Conservation (phyloP, 2,113 vertebrate species). For the Gracilinanus agilis region DNA sequence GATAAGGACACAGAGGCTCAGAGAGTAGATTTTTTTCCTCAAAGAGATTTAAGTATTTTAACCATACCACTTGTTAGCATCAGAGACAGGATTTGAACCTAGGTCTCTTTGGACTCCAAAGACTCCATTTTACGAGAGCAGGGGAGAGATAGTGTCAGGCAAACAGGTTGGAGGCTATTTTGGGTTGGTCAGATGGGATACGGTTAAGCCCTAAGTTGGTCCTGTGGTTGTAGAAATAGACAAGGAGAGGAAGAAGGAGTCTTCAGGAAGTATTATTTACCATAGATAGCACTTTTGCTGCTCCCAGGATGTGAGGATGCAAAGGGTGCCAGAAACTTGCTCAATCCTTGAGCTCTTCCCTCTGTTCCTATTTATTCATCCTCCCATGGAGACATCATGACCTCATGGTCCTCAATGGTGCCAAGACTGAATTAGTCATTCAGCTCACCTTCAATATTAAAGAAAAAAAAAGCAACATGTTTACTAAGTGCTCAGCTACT, state of each 20-base stretch:
- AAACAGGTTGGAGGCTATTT: not conserved
- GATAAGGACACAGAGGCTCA: not conserved
- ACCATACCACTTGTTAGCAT: not conserved
- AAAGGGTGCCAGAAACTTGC: conserved; percentile 41
- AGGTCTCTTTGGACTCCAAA: not conserved
- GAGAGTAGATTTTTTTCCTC: not conserved
- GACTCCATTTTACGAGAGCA: not conserved
- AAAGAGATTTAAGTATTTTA: not conserved
- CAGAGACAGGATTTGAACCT: not conserved
- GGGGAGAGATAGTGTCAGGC: not conserved
- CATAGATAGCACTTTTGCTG: conserved; percentile 21
- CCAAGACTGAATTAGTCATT: conserved; percentile 52
- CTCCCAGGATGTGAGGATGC: conserved; percentile 33
- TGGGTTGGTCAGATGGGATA: not conserved
- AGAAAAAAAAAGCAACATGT: not conserved
- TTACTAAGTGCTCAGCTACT: not conserved
- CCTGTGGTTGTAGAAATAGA: not conserved
- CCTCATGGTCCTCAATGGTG: conserved; percentile 40
- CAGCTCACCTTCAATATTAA: conserved; percentile 4
- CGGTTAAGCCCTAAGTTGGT: not conserved
- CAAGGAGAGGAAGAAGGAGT: not conserved
- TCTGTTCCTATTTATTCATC: conserved; percentile 53
- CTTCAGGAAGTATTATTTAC: not conserved
- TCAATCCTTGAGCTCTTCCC: conserved; percentile 21
- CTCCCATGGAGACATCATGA: conserved; percentile 47